Evolutionary conservation across 2,113 vertebrate species (phyloP).

Genomic region (Eurypyga helias): DNA sequence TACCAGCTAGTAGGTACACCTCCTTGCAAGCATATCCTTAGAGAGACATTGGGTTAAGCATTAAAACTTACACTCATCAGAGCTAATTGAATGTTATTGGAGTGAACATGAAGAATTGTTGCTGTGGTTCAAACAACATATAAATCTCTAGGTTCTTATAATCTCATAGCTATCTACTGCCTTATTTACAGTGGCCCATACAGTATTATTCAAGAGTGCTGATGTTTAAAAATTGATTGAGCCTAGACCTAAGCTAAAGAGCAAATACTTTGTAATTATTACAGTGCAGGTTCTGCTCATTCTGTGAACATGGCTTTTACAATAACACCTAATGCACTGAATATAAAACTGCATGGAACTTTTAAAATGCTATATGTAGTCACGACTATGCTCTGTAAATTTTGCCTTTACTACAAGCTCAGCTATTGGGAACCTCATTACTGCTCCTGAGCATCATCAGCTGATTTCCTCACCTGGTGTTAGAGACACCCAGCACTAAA

Average conservation of each 20-base stretch:
- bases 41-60: slow-evolving; percentile 14
- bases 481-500: neutral
- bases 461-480: neutral
- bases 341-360: neutral
- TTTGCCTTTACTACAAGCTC: neutral
- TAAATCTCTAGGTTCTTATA: neutral
- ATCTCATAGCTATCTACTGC: neutral
- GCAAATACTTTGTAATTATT: neutral
- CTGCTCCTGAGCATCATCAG: neutral
- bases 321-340: neutral
- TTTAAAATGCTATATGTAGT: neutral
- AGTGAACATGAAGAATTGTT: neutral
- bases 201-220: neutral
- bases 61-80: slow-evolving; percentile 16
- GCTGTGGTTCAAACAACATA: neutral
- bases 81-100: slow-evolving; percentile 36
- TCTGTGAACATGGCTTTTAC: neutral
- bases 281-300: neutral
- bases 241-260: neutral
- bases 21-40: slow-evolving; percentile 30
- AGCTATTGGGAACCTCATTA: neutral
- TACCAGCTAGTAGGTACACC: slow-evolving; percentile 29
- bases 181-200: neutral
- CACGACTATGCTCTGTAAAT: neutral
- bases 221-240: neutral